Conservation (phyloP, 2,113 vertebrate species). For the Mustela lutreola region DNA sequence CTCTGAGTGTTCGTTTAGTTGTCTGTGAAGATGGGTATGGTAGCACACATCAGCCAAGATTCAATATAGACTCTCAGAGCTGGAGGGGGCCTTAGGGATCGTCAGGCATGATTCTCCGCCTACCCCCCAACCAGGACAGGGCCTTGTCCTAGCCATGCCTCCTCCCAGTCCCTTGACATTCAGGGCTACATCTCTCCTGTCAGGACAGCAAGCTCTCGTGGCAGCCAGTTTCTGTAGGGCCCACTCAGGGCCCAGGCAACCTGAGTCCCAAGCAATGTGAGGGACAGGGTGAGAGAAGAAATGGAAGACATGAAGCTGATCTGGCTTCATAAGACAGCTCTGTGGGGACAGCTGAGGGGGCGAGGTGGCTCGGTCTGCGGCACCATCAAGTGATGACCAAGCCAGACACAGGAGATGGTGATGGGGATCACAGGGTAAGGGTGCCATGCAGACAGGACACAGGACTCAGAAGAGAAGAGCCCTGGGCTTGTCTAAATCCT, state of each 20-base stretch:
- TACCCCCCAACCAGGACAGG: neutral
- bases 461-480: neutral
- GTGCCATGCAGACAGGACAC: neutral
- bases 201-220: neutral
- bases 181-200: neutral
- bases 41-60: neutral
- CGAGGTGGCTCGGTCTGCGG: accelerated
- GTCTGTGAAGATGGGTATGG: neutral
- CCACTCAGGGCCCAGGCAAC: neutral
- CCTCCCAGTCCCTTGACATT: neutral
- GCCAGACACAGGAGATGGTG: neutral
- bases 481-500: neutral
- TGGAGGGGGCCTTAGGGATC: neutral
- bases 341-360: neutral
- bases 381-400: accelerated
- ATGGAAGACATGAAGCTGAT: neutral
- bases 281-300: neutral
- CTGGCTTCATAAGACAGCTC: neutral
- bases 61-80: neutral
- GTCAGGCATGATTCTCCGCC: neutral
- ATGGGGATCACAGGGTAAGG: accelerated
- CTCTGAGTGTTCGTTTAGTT: neutral
- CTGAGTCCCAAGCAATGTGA: neutral
- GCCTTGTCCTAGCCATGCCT: too few relatives aligned
- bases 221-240: neutral